These are phyloP conservation scores for Platygyra sinensis DNA, from an alignment of 64 coral and sea anemone genomes.

Conservation along the genomic window DNA sequence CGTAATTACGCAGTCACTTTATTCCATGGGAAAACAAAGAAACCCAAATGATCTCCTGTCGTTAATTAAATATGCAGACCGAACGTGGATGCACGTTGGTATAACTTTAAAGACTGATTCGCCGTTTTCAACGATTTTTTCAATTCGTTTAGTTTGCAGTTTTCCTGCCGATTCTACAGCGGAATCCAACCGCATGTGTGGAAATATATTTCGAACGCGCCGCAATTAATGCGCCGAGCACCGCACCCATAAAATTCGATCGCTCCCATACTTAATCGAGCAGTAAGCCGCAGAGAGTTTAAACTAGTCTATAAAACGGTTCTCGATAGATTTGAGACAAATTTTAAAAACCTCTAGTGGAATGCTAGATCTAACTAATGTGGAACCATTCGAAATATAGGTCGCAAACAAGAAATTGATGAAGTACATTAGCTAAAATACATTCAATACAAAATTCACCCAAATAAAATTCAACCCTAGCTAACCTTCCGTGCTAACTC, in stretches of 20 bases:
- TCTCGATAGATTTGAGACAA: not conserved
- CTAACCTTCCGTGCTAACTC: slow-evolving; percentile 74
- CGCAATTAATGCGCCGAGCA: not conserved
- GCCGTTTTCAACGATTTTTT: not conserved
- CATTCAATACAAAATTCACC: not conserved
- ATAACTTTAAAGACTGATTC: not conserved
- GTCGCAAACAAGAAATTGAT: no score
- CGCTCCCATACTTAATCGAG: not conserved
- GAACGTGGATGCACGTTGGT: not conserved
- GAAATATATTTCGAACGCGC: not conserved
- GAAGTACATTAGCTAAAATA: not conserved
- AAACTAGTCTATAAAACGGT: not conserved
- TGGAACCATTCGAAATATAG: no score
- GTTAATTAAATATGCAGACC: not conserved
- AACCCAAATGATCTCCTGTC: not conserved
- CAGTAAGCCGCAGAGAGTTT: not conserved
- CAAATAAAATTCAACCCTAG: not conserved
- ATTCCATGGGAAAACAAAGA: not conserved
- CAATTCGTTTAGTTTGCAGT: not conserved
- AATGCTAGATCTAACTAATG: no score
- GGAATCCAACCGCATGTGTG: not conserved
- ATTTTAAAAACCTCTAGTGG: not conserved
- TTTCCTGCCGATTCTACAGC: not conserved
- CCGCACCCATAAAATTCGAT: not conserved
- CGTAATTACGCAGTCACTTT: not conserved